Percentiles rank a stretch among this genome's conserved stretches.
These are phyloP conservation scores for Lasioglossum albipes DNA, from an alignment of 1,140 invertebrate genomes.

Conservation along the genomic window DNA sequence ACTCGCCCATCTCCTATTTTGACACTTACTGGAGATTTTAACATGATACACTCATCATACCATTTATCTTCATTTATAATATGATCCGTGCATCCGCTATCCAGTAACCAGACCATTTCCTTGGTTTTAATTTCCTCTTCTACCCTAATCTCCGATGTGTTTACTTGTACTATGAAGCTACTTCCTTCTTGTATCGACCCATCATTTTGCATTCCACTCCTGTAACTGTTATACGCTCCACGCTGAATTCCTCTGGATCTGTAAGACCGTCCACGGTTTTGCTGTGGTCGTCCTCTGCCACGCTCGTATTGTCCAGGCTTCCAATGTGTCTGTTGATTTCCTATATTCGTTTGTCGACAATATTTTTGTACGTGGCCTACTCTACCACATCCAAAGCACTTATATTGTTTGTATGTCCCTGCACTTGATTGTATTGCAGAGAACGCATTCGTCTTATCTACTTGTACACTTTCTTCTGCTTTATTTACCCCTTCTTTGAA, in stretches of 20 bases:
- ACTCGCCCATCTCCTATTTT: not conserved
- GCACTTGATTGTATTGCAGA: not conserved
- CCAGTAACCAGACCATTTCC: not conserved
- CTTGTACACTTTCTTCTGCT: not conserved
- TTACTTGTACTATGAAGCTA: not conserved
- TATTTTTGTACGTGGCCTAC: not conserved
- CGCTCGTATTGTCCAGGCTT: not conserved
- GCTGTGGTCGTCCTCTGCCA: not conserved
- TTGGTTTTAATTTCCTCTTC: not conserved
- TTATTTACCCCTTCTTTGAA: not conserved
- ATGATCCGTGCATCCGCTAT: not conserved
- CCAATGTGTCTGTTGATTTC: not conserved
- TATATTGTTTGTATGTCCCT: not conserved
- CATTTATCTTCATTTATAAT: not conserved
- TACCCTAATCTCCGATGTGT: not conserved
- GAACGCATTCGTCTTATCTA: not conserved
- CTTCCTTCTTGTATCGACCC: not conserved
- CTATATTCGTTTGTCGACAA: not conserved
- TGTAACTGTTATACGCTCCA: not conserved
- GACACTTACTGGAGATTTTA: not conserved
- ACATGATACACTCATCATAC: not conserved
- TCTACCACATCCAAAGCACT: not conserved
- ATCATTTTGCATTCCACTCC: not conserved
- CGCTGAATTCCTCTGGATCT: not conserved
- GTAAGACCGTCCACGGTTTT: not conserved